These are phyloP conservation scores for Climacteris rufus DNA, from an alignment of 2,113 vertebrate genomes.

Conservation along the genomic window DNA sequence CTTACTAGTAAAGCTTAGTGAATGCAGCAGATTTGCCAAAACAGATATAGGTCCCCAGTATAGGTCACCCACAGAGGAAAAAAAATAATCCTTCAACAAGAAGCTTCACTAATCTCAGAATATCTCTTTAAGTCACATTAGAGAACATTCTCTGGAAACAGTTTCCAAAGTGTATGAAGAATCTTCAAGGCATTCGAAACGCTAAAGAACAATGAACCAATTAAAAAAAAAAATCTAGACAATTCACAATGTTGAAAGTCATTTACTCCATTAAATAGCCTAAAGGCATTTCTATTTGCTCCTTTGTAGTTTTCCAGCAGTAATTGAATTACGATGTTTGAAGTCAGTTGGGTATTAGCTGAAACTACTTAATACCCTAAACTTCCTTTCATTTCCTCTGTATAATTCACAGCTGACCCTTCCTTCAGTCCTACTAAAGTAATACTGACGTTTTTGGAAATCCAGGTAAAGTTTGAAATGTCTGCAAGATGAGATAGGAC, in stretches of 20 bases:
- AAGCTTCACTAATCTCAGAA: background rate
- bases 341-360: background rate
- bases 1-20: background rate
- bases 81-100: background rate
- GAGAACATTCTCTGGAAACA: background rate
- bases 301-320: background rate
- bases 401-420: background rate
- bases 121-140: background rate
- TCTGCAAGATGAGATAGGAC: background rate
- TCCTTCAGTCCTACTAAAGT: background rate
- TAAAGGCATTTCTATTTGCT: background rate
- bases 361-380: background rate
- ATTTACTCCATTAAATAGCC: background rate
- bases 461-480: background rate
- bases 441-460: background rate
- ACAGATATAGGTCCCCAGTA: background rate
- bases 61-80: background rate
- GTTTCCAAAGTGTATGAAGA: background rate
- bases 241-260: background rate
- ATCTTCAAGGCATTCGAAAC: background rate
- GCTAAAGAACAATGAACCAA: background rate
- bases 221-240: background rate
- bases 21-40: background rate
- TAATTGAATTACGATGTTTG: background rate
- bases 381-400: background rate